Conservation (phyloP, 2,888 invertebrate species). For the Tachystola acroxantha region DNA sequence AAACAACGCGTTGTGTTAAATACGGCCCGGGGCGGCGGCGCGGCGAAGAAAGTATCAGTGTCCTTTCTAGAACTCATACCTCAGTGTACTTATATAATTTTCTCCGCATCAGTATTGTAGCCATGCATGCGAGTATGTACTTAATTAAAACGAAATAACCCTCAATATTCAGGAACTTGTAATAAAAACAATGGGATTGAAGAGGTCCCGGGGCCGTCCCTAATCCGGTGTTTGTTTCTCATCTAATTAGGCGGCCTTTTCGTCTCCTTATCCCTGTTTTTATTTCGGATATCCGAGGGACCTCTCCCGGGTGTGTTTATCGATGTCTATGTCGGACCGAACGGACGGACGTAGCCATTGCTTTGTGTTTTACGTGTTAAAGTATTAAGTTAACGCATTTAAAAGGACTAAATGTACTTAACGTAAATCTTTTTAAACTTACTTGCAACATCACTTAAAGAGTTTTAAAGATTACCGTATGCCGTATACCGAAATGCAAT, state of each 20-base stretch:
- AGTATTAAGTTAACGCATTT: too few relatives aligned
- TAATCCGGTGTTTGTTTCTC: slow-evolving; percentile 56
- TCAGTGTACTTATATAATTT: too few relatives aligned
- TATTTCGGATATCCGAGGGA: slow-evolving; percentile 29
- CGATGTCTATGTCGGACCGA: slow-evolving; percentile 19
- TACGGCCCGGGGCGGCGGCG: too few relatives aligned
- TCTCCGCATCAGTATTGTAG: too few relatives aligned
- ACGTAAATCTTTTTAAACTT: too few relatives aligned
- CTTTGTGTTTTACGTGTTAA: not conserved
- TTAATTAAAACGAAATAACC: slow-evolving; percentile 34
- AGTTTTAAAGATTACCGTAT: too few relatives aligned
- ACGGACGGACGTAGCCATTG: not conserved
- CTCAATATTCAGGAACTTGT: slow-evolving; percentile 31
- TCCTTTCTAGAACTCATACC: too few relatives aligned
- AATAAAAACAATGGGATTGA: slow-evolving; percentile 19
- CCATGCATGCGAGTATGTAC: not conserved
- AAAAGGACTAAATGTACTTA: too few relatives aligned
- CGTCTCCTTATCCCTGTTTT: slow-evolving; percentile 48
- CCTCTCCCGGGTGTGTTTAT: slow-evolving; percentile 32
- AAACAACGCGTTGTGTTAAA: too few relatives aligned
- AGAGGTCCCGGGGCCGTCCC: slow-evolving; percentile 26
- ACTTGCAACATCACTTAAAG: too few relatives aligned
- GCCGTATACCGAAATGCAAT: too few relatives aligned
- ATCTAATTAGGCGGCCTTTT: slow-evolving; percentile 54
- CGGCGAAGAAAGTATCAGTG: too few relatives aligned